Percentiles rank a stretch among this genome's conserved stretches.
Evolutionary conservation across 2,113 vertebrate species (phyloP).

Genomic region (Poicephalus gulielmi): DNA sequence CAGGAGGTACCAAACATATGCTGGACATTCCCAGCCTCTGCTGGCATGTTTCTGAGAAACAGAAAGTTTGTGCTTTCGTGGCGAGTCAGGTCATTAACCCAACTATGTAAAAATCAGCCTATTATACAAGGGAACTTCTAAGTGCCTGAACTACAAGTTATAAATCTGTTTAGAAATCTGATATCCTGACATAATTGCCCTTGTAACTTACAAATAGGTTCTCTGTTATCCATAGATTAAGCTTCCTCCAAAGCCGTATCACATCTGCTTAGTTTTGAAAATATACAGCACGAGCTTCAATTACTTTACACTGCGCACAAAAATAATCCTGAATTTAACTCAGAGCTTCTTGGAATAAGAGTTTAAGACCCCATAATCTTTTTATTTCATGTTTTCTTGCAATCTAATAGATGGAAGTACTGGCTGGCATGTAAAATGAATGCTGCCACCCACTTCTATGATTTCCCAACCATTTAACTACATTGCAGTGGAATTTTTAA

Average conservation of each 20-base stretch:
- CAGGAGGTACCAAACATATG: background rate
- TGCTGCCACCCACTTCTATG: background rate
- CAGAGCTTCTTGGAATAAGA: constrained; percentile 38
- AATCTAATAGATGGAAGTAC: constrained; percentile 10
- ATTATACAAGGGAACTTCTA: constrained; percentile 58
- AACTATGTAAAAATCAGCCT: constrained; percentile 49
- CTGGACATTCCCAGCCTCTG: background rate
- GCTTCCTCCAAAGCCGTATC: constrained; percentile 68
- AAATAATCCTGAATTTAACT: constrained; percentile 66
- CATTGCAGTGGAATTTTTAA: background rate
- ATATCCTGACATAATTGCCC: constrained; percentile 66
- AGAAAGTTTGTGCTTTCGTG: constrained; percentile 58
- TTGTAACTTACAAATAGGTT: constrained; percentile 66
- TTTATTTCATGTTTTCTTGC: constrained; percentile 46
- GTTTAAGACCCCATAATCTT: constrained; percentile 50
- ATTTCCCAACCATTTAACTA: background rate
- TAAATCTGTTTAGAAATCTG: constrained; percentile 71
- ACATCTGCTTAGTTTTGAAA: constrained; percentile 63
- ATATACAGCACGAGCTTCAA: constrained; percentile 54
- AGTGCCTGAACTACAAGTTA: constrained; percentile 54
- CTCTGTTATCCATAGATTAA: constrained; percentile 74
- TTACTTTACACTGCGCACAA: constrained; percentile 44
- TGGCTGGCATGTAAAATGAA: constrained; percentile 11
- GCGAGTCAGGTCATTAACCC: constrained; percentile 43
- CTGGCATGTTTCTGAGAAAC: constrained; percentile 18